A percentile compares a stretch with the other conserved stretches of the same genome.
Evolutionary conservation across 64 coral and sea anemone species (phyloP).

Genomic region (Dendronephthya gigantea): DNA sequence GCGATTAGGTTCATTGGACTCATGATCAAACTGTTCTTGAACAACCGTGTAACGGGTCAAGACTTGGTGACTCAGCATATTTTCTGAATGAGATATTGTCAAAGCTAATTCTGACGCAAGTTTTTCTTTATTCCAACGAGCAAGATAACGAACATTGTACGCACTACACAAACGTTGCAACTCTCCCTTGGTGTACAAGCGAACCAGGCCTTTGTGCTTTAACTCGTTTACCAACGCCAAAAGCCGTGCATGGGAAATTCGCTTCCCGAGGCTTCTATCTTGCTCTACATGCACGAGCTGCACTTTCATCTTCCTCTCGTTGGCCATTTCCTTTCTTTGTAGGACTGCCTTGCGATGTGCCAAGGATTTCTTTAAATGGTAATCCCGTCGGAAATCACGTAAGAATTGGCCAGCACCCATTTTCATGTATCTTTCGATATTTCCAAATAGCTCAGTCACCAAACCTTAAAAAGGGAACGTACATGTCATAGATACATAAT

Average conservation of each 20-base stretch:
- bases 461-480: not conserved
- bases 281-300: not conserved
- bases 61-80: not conserved
- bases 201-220: not conserved
- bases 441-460: not conserved
- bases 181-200: not conserved
- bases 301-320: conserved; percentile 22
- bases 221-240: not conserved
- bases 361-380: conserved; percentile 21
- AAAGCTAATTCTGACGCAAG: not conserved
- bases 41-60: not conserved
- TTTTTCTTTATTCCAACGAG: conserved; percentile 4
- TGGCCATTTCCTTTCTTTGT: not conserved
- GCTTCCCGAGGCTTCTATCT: not conserved
- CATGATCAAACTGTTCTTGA: not conserved
- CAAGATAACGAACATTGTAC: not conserved
- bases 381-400: conserved; percentile 5
- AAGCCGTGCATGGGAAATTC: not conserved
- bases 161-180: not conserved
- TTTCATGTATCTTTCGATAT: conserved; percentile 21
- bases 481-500: not conserved
- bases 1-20: not conserved
- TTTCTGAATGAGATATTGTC: not conserved
- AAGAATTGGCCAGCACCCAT: conserved; percentile 54
- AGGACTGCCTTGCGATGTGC: conserved; percentile 32